phyloP scores from a whole-genome alignment of 1,140 invertebrate species.

The Saccostrea glomerata region DNA sequence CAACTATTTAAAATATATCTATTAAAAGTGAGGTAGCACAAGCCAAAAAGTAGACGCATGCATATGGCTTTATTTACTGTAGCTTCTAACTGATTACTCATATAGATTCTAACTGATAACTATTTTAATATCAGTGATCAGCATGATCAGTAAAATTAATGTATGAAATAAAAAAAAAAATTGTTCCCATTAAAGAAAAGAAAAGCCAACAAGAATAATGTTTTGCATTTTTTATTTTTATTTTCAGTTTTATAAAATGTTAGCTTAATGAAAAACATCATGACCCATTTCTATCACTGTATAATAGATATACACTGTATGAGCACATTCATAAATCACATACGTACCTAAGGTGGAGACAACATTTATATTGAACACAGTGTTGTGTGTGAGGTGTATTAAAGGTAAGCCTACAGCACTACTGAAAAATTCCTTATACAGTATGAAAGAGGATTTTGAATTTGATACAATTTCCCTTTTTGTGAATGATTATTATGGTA shows the following conservation, averaged over 20 bases:
- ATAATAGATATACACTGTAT: not conserved
- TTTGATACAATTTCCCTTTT: no score
- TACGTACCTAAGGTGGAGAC: not conserved
- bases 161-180: no score
- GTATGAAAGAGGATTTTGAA: not conserved
- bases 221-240: not conserved
- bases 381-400: not conserved
- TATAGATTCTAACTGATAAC: no score
- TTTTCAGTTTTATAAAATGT: not conserved
- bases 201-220: not conserved
- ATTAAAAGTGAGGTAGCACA: no score
- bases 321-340: not conserved
- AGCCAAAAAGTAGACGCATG: no score
- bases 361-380: not conserved
- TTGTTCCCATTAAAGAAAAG: not conserved
- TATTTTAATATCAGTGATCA: no score
- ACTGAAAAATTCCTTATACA: not conserved
- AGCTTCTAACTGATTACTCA: no score
- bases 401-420: not conserved
- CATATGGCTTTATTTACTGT: no score
- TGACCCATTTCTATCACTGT: not conserved
- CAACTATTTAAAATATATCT: no score
- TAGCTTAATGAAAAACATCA: no score
- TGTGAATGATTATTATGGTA: no score
- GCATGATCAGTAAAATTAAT: no score